phyloP scores from a whole-genome alignment of 2,113 vertebrate species.

The Coregonus clupeaformis region DNA sequence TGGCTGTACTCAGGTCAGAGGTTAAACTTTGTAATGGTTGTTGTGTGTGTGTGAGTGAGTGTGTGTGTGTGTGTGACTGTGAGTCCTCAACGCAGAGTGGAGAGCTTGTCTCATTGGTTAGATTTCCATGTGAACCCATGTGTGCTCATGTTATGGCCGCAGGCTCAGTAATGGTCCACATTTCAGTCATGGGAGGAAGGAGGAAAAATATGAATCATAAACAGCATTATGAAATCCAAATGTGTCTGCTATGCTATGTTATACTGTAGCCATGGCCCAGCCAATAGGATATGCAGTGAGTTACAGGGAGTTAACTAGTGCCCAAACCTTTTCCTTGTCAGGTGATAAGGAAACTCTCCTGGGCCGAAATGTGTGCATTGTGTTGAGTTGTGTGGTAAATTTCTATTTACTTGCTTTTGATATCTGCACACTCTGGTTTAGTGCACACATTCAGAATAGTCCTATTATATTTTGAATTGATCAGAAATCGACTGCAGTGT shows the following conservation, averaged over 20 bases:
- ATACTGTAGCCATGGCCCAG: not conserved
- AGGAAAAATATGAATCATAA: not conserved
- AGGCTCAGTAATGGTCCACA: conserved; percentile 40
- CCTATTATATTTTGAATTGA: no score
- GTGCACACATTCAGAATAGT: no score
- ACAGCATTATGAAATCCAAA: conserved; percentile 1
- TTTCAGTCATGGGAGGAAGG: conserved; percentile 17
- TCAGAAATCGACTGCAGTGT: no score
- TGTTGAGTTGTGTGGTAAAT: no score
- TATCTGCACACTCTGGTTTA: no score
- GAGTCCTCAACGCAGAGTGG: conserved; percentile 6
- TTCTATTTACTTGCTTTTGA: no score
- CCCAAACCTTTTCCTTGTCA: no score
- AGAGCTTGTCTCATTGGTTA: conserved; percentile 22
- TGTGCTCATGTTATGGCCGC: conserved; percentile 38
- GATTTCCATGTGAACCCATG: conserved; percentile 37
- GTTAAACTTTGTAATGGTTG: not conserved
- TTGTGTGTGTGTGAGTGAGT: not conserved
- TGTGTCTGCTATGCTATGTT: not conserved
- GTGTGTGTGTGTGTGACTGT: conserved; percentile 14
- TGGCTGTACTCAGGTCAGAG: not conserved
- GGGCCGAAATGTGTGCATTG: not conserved
- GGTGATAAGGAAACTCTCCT: not conserved
- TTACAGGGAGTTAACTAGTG: no score
- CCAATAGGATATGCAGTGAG: not conserved